Evolutionary conservation across 2,797 vertebrate genomes (phyloP).

Genomic region (Muscicapa comitata): DNA sequence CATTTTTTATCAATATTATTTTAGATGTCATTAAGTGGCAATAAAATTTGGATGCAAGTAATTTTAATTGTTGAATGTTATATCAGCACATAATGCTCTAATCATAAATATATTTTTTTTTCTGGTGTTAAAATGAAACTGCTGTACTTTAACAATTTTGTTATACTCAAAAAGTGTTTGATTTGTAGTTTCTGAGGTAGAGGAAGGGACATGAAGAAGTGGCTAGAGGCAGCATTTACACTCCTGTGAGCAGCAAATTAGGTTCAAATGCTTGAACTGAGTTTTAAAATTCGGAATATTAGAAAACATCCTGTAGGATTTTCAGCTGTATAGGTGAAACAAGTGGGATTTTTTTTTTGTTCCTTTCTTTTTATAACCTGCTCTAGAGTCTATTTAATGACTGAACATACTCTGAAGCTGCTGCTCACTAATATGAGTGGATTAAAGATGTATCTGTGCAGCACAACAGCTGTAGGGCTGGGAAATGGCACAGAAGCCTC

Average conservation of each 20-base stretch:
- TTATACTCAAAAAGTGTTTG: background rate
- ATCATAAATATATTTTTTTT: background rate
- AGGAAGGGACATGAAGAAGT: background rate
- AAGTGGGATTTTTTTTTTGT: background rate
- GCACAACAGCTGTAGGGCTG: background rate
- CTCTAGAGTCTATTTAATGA: background rate
- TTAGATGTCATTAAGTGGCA: slow-evolving; percentile 31
- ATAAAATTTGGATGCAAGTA: slow-evolving; percentile 42
- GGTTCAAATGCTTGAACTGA: background rate
- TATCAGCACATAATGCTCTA: background rate
- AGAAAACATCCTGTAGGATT: background rate
- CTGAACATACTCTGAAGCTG: background rate
- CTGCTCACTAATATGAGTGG: background rate
- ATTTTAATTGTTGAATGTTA: slow-evolving; percentile 30
- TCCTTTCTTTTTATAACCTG: background rate
- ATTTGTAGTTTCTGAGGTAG: background rate
- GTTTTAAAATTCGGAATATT: background rate
- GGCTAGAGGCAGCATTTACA: background rate
- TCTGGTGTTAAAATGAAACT: background rate
- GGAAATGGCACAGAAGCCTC: background rate
- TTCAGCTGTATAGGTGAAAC: background rate
- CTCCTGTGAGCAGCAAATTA: background rate
- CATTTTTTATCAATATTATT: slow-evolving; percentile 41
- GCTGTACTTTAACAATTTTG: background rate
- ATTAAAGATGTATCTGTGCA: background rate